Conservation (phyloP, 2,797 vertebrate genomes). For the Lepus oiostolus region DNA sequence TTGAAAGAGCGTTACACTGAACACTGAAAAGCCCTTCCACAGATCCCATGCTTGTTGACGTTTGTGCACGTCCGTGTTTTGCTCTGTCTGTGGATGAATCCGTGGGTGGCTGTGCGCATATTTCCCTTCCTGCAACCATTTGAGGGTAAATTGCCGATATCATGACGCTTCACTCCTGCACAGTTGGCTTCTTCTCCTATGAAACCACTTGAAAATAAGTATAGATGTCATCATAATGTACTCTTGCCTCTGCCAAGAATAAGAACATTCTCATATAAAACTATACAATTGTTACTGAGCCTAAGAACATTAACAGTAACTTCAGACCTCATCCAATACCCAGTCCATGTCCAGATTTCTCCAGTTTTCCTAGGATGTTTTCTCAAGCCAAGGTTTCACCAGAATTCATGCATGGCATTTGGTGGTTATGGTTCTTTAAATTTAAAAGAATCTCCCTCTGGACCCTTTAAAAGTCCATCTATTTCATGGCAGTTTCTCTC, state of each 20-base stretch:
- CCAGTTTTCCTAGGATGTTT: background rate
- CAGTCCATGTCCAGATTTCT: constrained; percentile 5
- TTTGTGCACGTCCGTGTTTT: background rate
- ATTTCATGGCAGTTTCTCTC: background rate
- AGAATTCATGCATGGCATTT: background rate
- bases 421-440: background rate
- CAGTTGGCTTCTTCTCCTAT: background rate
- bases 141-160: constrained; percentile 7
- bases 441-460: background rate
- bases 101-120: background rate
- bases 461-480: background rate
- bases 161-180: background rate
- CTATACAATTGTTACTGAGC: background rate
- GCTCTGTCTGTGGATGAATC: background rate
- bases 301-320: constrained; percentile 16
- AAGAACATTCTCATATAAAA: constrained; percentile 28
- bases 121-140: background rate
- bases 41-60: background rate
- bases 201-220: constrained; percentile 7
- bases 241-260: background rate
- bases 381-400: constrained; percentile 33
- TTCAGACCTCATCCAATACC: background rate
- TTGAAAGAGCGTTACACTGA: background rate
- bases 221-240: background rate
- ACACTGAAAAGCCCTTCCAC: background rate